phyloP scores from a whole-genome alignment of 2,797 vertebrate species.

The Catamblyrhynchus diadema region DNA sequence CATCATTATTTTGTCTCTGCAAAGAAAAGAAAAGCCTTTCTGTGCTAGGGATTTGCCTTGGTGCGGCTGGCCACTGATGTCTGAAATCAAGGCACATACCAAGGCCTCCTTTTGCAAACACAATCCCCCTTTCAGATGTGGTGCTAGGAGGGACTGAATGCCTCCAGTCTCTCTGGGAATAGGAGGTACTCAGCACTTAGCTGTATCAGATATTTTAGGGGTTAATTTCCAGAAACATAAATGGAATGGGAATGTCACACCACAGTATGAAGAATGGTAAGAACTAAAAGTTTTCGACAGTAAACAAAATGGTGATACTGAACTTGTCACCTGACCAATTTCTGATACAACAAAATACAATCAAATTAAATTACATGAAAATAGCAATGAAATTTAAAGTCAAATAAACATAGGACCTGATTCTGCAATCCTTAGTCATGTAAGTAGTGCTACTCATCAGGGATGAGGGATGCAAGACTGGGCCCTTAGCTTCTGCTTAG shows the following conservation, averaged over 20 bases:
- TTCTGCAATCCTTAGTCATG: constrained; percentile 52
- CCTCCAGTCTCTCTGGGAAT: constrained; percentile 10
- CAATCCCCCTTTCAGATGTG: constrained; percentile 54
- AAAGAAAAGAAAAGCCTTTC: constrained; percentile 59
- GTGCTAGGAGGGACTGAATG: constrained; percentile 19
- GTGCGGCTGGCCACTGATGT: constrained; percentile 40
- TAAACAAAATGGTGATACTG: not conserved
- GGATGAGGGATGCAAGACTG: constrained; percentile 32
- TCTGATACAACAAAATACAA: not conserved
- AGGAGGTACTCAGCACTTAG: not conserved
- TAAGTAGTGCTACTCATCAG: constrained; percentile 21
- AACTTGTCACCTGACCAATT: not conserved
- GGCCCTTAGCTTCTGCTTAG: constrained; percentile 64
- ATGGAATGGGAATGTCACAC: not conserved
- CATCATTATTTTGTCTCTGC: constrained; percentile 8
- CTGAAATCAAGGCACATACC: constrained; percentile 55
- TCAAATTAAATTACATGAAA: not conserved
- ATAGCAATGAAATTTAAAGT: not conserved
- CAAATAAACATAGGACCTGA: constrained; percentile 16
- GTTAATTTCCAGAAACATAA: constrained; percentile 39
- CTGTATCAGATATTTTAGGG: not conserved
- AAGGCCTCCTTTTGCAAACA: constrained; percentile 47
- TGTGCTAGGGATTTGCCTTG: constrained; percentile 60
- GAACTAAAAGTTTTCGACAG: not conserved
- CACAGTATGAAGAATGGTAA: not conserved